Evolutionary conservation across 2,888 invertebrate genomes (phyloP).

Genomic region (Cerastis rubricosa): DNA sequence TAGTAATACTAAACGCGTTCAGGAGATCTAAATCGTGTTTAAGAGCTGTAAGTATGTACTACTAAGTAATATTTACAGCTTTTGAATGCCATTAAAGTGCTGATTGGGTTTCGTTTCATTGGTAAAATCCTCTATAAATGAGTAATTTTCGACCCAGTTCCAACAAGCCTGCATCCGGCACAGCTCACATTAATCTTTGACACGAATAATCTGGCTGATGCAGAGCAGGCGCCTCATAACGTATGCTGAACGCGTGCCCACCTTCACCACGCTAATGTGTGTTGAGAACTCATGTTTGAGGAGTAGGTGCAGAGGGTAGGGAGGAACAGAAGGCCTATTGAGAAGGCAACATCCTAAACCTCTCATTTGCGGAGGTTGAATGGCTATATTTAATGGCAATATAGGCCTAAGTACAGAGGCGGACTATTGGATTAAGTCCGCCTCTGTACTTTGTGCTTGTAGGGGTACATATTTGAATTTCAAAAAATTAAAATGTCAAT

Average conservation of each 20-base stretch:
- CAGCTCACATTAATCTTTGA: constrained; percentile 24
- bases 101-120: neutral
- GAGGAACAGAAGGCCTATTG: constrained; percentile 14
- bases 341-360: neutral
- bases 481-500: too few species aligned
- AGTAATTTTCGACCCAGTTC: neutral
- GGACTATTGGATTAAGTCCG: too few species aligned
- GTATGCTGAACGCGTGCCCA: constrained; percentile 41
- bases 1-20: neutral
- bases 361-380: neutral
- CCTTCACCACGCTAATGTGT: constrained; percentile 54
- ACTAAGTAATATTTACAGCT: neutral
- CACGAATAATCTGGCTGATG: constrained; percentile 23
- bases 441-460: too few species aligned
- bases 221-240: constrained; percentile 24
- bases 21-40: neutral
- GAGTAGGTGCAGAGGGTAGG: neutral
- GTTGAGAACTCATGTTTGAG: constrained; percentile 41
- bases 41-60: neutral
- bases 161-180: neutral
- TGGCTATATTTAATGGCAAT: too few species aligned
- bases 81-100: neutral
- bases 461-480: too few species aligned
- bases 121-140: neutral
- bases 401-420: too few species aligned